Evolutionary conservation across 2,888 invertebrate species (phyloP).

Genomic region (Agrotis clavis): DNA sequence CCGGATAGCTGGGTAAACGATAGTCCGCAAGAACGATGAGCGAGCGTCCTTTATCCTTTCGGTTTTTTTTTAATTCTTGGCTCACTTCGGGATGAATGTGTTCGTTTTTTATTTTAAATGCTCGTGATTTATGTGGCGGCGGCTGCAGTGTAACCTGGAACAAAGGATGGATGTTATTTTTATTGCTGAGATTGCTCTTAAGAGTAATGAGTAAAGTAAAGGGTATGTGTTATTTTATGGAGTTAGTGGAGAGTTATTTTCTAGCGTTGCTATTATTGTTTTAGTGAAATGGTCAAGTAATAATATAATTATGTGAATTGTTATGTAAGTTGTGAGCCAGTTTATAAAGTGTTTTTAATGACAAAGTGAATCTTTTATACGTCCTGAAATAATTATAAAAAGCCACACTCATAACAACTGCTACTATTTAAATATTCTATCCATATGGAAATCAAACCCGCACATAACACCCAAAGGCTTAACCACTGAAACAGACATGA

Average conservation of each 20-base stretch:
- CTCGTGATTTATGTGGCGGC: slow-evolving; percentile 75
- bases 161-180: slow-evolving; percentile 74
- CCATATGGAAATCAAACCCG: too few relatives aligned
- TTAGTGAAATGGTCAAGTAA: not conserved
- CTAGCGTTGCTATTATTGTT: not conserved
- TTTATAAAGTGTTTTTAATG: too few relatives aligned
- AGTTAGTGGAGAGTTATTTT: not conserved
- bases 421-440: too few relatives aligned
- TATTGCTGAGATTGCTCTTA: slow-evolving; percentile 46
- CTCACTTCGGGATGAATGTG: slow-evolving; percentile 68
- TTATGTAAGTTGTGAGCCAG: too few relatives aligned
- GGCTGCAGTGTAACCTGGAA: slow-evolving; percentile 76
- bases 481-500: not conserved
- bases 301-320: too few relatives aligned
- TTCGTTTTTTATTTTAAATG: slow-evolving; percentile 71
- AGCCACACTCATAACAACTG: too few relatives aligned
- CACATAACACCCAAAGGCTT: too few relatives aligned
- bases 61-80: slow-evolving; percentile 77
- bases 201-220: slow-evolving; percentile 42
- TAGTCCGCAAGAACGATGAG: slow-evolving; percentile 72
- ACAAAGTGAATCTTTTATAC: too few relatives aligned
- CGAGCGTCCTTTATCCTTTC: slow-evolving; percentile 73
- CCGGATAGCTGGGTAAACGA: slow-evolving; percentile 73
- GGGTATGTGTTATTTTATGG: slow-evolving; percentile 31
- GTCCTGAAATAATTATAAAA: too few relatives aligned